These are phyloP conservation scores for Cynodonichthys magdalenae DNA, from an alignment of 2,797 vertebrate species.

Conservation along the genomic window DNA sequence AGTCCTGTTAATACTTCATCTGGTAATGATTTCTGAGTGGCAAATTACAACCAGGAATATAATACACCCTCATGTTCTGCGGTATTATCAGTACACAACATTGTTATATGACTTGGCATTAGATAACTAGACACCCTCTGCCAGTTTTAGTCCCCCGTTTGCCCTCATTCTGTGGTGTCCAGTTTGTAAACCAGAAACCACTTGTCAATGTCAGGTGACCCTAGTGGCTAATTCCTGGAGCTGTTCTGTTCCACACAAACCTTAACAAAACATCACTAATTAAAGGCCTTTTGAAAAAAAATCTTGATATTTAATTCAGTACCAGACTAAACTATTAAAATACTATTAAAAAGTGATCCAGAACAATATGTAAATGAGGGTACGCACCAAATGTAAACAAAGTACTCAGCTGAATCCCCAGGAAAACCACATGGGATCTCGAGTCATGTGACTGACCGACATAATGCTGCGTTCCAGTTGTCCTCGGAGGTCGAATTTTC, in stretches of 20 bases:
- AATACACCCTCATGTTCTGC: not conserved
- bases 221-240: constrained; percentile 15
- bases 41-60: not conserved
- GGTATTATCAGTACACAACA: constrained; percentile 4
- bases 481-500: no score
- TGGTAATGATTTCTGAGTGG: not conserved
- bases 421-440: no score
- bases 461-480: no score
- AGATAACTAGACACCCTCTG: not conserved
- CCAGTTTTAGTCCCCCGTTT: not conserved
- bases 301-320: no score
- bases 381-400: no score
- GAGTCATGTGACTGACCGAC: no score
- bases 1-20: not conserved
- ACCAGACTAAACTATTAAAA: no score
- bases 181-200: constrained; percentile 45
- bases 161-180: constrained; percentile 25
- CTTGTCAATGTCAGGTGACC: constrained; percentile 74
- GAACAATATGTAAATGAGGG: no score
- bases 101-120: constrained; percentile 38
- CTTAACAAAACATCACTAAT: no score
- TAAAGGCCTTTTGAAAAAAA: no score
- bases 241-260: constrained; percentile 8
- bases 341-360: no score
- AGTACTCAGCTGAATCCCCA: no score